Conservation (phyloP, 1,140 invertebrate genomes). For the Brachionus paranguensis region DNA sequence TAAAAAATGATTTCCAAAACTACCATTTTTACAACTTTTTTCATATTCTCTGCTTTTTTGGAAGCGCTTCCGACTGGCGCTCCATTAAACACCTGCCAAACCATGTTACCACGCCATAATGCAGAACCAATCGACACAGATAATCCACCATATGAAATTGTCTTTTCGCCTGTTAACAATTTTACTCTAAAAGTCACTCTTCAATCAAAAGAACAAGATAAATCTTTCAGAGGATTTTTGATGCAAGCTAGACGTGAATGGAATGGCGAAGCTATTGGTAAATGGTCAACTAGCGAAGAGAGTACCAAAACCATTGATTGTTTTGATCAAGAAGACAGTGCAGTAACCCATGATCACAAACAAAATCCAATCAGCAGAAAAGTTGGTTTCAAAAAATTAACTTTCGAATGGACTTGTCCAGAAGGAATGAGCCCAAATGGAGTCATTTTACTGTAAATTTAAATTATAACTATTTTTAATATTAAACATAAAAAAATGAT, state of each 20-base stretch:
- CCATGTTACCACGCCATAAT: neutral
- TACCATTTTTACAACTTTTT: neutral
- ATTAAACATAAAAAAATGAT: neutral
- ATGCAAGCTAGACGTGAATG: constrained; percentile 22
- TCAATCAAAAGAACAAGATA: neutral
- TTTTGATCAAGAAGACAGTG: neutral
- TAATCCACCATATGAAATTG: constrained; percentile 4
- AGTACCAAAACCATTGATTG: neutral
- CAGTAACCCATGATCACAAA: constrained; percentile 11
- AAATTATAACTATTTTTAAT: neutral
- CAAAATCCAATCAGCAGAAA: neutral
- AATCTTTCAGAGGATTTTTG: constrained; percentile 1
- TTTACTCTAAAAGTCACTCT: neutral
- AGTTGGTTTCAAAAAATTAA: neutral
- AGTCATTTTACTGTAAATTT: neutral
- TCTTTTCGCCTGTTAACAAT: neutral
- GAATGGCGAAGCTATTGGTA: neutral
- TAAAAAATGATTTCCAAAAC: constrained; percentile 6
- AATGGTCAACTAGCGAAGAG: neutral
- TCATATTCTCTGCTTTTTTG: neutral
- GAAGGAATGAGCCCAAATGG: neutral
- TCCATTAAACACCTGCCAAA: neutral
- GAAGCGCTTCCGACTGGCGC: neutral
- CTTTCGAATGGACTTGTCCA: neutral
- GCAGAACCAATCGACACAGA: neutral